phyloP scores from a whole-genome alignment of 2,797 vertebrate species.

The Aulostomus chinensis region DNA sequence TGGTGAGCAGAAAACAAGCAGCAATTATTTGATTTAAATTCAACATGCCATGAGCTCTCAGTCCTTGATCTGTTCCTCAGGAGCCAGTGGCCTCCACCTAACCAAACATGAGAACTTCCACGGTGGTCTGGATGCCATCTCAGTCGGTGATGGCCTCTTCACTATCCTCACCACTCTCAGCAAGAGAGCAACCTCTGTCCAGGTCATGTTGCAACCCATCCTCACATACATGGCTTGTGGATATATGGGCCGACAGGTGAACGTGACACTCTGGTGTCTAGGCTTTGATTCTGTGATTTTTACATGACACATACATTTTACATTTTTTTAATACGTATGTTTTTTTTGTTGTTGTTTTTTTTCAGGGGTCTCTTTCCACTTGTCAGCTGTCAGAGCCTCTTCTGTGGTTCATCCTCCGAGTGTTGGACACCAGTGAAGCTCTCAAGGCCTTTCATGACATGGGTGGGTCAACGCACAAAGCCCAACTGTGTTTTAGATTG shows the following conservation, averaged over 20 bases:
- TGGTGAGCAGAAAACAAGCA: too few species aligned
- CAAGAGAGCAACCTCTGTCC: conserved; percentile 95
- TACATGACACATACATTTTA: not conserved
- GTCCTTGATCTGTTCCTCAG: conserved; percentile 64
- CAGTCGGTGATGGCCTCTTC: conserved; percentile 96
- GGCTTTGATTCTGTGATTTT: too few species aligned
- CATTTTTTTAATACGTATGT: not conserved
- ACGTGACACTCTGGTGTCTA: conserved; percentile 17
- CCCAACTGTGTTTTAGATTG: not conserved
- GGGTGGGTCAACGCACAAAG: conserved; percentile 78
- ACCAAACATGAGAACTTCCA: conserved; percentile 99
- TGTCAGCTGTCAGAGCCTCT: conserved; percentile 98
- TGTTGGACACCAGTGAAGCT: conserved; percentile 96
- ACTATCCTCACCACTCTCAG: conserved; percentile 98
- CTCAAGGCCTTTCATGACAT: conserved; percentile 98
- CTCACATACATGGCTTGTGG: conserved; percentile 99
- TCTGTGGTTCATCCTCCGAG: conserved; percentile 98
- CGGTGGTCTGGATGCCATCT: conserved; percentile 96
- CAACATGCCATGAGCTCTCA: too few species aligned
- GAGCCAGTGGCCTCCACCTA: conserved; percentile 96
- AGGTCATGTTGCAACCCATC: conserved; percentile 98
- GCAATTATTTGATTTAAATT: too few species aligned
- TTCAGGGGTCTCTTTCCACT: conserved; percentile 94
- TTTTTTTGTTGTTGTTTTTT: not conserved
- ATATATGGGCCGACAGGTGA: conserved; percentile 98